Evolutionary conservation across 2,113 vertebrate genomes (phyloP), one percentile per base, ranked within the genome.

Genomic region (Leucoraja erinaceus): DNA sequence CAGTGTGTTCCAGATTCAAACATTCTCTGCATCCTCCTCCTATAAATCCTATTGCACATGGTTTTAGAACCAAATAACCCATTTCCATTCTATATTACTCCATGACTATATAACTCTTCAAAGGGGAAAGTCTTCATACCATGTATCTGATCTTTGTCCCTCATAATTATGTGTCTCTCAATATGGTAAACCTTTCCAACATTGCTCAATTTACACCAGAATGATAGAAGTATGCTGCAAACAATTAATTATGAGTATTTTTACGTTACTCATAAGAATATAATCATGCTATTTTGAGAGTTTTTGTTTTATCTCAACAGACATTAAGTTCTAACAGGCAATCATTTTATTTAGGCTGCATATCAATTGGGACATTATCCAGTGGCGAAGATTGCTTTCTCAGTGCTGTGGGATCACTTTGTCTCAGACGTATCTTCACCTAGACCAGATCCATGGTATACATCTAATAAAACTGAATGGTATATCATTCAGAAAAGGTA

Each of bases 361-460:
- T 99, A 98, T 95, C 97, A 98, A 95, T 96, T 95, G 31, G 95
- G 96, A 66, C 95, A 97, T 93, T 96, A 96, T 93, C 91, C 94
- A 4, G 18, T 99, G 93, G 96, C 97, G 92, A 98, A 96, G 95
- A 96, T 94, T 95, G 96, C 97, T 56, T 99, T 98, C 95, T 96
- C 94, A 61, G 96, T 96, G 22, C 77, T 98, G 84, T 99, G 98
- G 98, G 95, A 96, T 94, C 97, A 97, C 95, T 98, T 97, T 94
- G 97, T 97, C 83, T 84, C 94, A 1, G 93, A 95, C 74, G 68
- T 14, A 94, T 76, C 88, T 68, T 1, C 31, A 47, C 33, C 72
- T 7, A 68, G 93, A 94, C 68, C 93, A 93, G 93, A 94, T 9
- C 68, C 94, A 84, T 93, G 94, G 28, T 33, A 94, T 94, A 81